Base-by-base conservation (phyloP, 2,797 vertebrate species). In the Ctenochaetus hawaiiensis region DNA sequence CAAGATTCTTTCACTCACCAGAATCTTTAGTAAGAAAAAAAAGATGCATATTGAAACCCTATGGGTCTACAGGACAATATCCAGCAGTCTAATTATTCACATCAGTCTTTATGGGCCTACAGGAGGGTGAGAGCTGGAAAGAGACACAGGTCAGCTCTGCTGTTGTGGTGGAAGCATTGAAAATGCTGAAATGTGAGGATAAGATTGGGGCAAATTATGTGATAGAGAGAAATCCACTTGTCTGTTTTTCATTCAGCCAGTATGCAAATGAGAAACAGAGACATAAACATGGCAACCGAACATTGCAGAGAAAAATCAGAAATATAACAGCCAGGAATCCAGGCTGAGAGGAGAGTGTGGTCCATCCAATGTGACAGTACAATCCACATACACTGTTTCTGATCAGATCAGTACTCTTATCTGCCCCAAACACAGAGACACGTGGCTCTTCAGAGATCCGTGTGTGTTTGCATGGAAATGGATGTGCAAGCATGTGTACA, bases 31-130 rank as follows among this genome's bases (percentile, higher is more conserved):
- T 52, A 75, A 81, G 64, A 73, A 77, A 84, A 18, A 54, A 22
- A 58, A 62, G 64, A 53, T 82, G 84, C 66, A 73, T n/a, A 62
- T 83, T 91, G 52, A 86, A 90, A 83, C 81, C 89, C 83, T 75
- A 85, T 85, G 88, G 39, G 53, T 47, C 68, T 59, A n/a, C 59
- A 86, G 77, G 82, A 90, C 39, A 8, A 43, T 51, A 76, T 89
- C 87, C 89, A 91, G 75, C 70, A 72, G 58, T 80, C 18, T 84
- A 80, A 90, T 90, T 72, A 82, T 73, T 83, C 87, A 81, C 86
- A 90, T 80, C 75, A 67, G 80, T 65, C 77, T 58, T 41, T 70
- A 53, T 79, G 65, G 74, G 83, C 69, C 69, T 72, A 72, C 81
- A 81, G 69, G 63, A 79, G 41, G 49, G 20, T 60, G 59, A 71